Evolutionary conservation across 2,113 vertebrate species (phyloP).

Genomic region (Oceanites oceanicus): DNA sequence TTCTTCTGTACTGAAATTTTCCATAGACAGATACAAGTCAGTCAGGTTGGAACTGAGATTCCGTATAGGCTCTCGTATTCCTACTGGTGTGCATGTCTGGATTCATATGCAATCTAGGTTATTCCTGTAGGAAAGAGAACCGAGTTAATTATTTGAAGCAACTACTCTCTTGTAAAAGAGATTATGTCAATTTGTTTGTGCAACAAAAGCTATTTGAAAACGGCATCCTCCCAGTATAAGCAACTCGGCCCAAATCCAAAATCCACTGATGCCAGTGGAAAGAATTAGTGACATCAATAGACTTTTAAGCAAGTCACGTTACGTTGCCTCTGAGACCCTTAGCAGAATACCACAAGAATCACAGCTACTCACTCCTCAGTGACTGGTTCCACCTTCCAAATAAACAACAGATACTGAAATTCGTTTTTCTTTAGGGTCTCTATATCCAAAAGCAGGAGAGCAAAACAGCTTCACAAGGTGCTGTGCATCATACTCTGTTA

Average conservation of each 20-base stretch:
- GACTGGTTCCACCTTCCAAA: conserved; percentile 21
- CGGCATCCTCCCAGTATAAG: neutral
- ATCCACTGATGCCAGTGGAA: neutral
- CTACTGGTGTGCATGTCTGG: conserved; percentile 73
- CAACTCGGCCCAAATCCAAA: neutral
- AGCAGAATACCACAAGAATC: conserved; percentile 9
- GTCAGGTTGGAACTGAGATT: conserved; percentile 77
- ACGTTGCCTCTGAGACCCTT: neutral
- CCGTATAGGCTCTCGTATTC: conserved; percentile 75
- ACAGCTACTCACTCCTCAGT: conserved; percentile 23
- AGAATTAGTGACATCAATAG: neutral
- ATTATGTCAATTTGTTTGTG: neutral
- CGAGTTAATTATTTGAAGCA: conserved; percentile 33
- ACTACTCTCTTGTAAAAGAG: neutral
- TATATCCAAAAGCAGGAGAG: neutral
- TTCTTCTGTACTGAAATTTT: conserved; percentile 75
- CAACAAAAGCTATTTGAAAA: neutral
- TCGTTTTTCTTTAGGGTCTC: conserved; percentile 3
- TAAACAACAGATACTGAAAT: conserved; percentile 10
- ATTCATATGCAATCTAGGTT: conserved; percentile 72
- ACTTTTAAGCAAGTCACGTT: neutral
- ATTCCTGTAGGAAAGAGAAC: conserved; percentile 81
- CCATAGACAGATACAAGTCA: conserved; percentile 76
- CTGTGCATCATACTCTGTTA: neutral
- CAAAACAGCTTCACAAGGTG: conserved; percentile 28